These are phyloP conservation scores for Chelmon rostratus DNA, from an alignment of 2,797 vertebrate species.

Conservation along the genomic window DNA sequence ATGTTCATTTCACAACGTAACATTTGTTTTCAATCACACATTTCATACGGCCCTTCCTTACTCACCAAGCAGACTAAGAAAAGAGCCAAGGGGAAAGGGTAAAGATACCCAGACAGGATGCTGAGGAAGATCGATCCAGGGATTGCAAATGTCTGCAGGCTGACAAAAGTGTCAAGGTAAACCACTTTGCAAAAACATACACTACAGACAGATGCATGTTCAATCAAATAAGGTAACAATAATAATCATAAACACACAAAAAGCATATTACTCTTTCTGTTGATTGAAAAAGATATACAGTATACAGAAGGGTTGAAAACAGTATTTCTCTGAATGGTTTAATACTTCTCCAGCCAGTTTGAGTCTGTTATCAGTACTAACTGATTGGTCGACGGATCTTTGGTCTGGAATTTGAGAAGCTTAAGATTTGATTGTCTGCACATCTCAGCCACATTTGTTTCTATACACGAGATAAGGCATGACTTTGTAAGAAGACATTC, in stretches of 20 bases:
- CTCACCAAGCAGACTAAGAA: conserved; percentile 99
- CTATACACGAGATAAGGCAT: background rate
- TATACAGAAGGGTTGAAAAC: background rate
- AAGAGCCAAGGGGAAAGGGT: conserved; percentile 96
- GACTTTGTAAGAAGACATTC: background rate
- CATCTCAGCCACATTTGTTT: background rate
- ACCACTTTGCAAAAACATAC: conserved; percentile 4
- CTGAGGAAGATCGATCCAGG: conserved; percentile 99
- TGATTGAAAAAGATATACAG: background rate
- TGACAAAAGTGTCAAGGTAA: conserved; percentile 87
- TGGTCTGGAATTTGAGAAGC: background rate
- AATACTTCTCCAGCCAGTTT: background rate
- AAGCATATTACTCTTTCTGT: background rate
- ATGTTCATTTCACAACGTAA: background rate
- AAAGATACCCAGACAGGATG: conserved; percentile 98
- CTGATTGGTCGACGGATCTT: background rate
- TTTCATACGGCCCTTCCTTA: conserved; percentile 57
- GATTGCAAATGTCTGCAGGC: conserved; percentile 99
- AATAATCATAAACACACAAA: background rate
- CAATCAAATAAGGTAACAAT: background rate
- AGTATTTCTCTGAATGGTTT: background rate
- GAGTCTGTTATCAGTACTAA: background rate
- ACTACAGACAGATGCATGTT: background rate
- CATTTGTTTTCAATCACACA: conserved; percentile 14
- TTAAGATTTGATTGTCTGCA: background rate